A percentile compares a stretch with the other conserved stretches of the same genome.
Conservation (phyloP, 2,797 vertebrate genomes). For the Lates japonicus region DNA sequence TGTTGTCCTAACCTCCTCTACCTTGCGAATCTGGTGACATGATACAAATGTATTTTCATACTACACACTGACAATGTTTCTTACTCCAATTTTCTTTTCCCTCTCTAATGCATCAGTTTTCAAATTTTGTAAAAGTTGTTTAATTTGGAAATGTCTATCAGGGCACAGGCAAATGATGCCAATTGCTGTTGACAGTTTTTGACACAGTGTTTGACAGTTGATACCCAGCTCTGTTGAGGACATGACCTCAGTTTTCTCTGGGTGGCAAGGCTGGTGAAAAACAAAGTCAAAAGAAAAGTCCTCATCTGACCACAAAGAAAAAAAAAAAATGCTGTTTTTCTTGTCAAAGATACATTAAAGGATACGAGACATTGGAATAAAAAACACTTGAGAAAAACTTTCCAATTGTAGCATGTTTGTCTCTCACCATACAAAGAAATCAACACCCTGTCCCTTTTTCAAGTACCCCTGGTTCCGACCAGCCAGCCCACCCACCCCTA, state of each 20-base stretch:
- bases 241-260: accelerated
- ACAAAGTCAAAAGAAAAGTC: constrained; percentile 25
- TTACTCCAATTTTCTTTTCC: no score
- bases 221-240: background rate
- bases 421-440: constrained; percentile 84
- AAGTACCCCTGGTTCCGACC: constrained; percentile 50
- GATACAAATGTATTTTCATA: no score
- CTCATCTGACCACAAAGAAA: constrained; percentile 84
- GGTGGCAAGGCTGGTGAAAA: background rate
- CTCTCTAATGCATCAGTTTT: no score
- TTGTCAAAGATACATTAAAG: constrained; percentile 89
- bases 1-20: no score
- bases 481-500: constrained; percentile 53
- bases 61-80: no score
- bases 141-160: background rate
- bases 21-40: no score
- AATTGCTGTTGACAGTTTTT: no score
- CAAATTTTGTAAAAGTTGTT: no score
- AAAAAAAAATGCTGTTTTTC: constrained; percentile 84
- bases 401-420: constrained; percentile 81
- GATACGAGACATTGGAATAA: constrained; percentile 86
- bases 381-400: constrained; percentile 84
- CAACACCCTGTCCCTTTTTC: constrained; percentile 66
- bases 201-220: background rate
- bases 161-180: no score